These are phyloP conservation scores for Micropoecilia bifurca DNA, from an alignment of 2,797 vertebrate genomes.

Conservation along the genomic window DNA sequence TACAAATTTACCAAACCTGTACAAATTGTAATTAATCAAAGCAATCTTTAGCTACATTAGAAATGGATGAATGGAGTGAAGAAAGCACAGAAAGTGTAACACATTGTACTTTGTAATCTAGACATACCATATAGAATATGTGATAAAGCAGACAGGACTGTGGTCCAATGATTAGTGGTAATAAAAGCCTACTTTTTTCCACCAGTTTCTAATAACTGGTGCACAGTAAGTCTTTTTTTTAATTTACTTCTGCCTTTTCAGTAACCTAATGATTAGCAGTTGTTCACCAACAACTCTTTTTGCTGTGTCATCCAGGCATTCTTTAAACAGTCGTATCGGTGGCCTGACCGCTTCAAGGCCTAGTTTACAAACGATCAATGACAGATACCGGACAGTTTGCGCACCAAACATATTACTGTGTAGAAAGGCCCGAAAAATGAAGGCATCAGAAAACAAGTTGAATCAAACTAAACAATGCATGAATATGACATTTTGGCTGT, in stretches of 20 bases:
- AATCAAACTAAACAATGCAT: neutral
- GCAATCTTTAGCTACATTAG: neutral
- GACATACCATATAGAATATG: neutral
- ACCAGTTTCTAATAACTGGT: neutral
- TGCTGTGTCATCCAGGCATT: neutral
- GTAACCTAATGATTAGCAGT: neutral
- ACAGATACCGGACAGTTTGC: neutral
- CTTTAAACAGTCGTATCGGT: neutral
- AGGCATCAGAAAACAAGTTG: neutral
- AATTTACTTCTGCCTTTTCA: neutral
- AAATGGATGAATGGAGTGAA: neutral
- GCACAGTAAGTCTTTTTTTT: neutral
- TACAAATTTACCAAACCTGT: neutral
- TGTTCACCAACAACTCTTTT: neutral
- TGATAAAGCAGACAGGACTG: neutral
- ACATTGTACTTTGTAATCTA: neutral
- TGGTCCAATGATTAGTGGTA: neutral
- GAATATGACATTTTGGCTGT: neutral
- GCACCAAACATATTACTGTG: neutral
- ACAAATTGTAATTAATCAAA: neutral
- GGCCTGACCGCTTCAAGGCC: neutral
- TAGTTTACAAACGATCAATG: neutral
- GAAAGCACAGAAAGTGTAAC: neutral
- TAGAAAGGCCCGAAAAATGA: neutral
- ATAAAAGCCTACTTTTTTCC: neutral